Percentiles rank a stretch among this genome's conserved stretches.
Conservation (phyloP, 1,140 invertebrate genomes). For the Asobara japonica region DNA sequence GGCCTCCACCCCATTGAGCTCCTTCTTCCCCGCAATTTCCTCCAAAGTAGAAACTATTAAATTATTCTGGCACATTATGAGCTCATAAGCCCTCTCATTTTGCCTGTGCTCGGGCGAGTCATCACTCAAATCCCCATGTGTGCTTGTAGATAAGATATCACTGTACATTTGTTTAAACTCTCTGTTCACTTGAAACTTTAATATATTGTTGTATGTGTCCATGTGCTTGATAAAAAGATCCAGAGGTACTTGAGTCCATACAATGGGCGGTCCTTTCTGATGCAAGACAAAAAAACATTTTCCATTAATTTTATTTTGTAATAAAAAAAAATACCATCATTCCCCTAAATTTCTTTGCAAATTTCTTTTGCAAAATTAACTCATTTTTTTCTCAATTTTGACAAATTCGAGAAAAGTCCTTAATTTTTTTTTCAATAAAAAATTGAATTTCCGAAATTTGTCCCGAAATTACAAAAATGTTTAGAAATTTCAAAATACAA, state of each 20-base stretch:
- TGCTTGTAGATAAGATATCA: conserved; percentile 36
- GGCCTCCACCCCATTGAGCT: conserved; percentile 39
- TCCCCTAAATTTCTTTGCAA: too few species aligned
- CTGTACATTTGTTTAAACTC: conserved; percentile 44
- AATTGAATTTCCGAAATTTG: too few species aligned
- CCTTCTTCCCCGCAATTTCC: conserved; percentile 46
- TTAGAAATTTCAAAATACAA: too few species aligned
- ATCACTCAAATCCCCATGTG: conserved; percentile 42
- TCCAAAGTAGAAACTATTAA: conserved; percentile 46
- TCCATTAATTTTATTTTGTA: conserved; percentile 20
- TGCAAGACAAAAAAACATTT: conserved; percentile 27
- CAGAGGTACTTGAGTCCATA: conserved; percentile 59
- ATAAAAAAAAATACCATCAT: conserved; percentile 15
- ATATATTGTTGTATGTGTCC: conserved; percentile 54
- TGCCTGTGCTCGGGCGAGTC: conserved; percentile 34
- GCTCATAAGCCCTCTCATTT: conserved; percentile 47
- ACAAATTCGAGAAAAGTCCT: too few species aligned
- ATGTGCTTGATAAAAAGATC: conserved; percentile 57
- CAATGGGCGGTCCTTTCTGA: conserved; percentile 48
- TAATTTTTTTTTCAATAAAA: too few species aligned
- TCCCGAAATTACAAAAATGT: too few species aligned
- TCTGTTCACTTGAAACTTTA: conserved; percentile 51
- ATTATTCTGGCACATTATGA: conserved; percentile 46
- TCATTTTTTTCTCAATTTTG: too few species aligned
- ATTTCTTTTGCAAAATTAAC: too few species aligned